These are phyloP conservation scores for Bombus superbus DNA, from an alignment of 1,140 invertebrate genomes.

Conservation along the genomic window DNA sequence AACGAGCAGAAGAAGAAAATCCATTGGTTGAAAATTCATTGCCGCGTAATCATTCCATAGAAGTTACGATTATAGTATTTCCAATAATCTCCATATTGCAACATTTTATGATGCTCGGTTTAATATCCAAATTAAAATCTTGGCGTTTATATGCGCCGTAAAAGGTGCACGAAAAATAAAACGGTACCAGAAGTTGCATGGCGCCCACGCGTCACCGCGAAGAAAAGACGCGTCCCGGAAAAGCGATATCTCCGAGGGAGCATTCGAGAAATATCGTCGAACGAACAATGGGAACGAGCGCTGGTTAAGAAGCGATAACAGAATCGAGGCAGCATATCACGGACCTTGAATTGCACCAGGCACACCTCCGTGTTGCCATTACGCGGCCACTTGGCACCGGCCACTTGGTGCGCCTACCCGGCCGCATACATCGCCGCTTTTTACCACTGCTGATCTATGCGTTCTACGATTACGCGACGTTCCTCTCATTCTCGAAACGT, in stretches of 20 bases:
- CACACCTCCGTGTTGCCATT: conserved; percentile 64
- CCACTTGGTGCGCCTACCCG: conserved; percentile 6
- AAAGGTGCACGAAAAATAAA: not conserved
- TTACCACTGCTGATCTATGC: conserved; percentile 41
- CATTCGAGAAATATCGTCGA: conserved; percentile 59
- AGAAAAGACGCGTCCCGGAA: conserved; percentile 52
- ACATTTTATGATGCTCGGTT: not conserved
- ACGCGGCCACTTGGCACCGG: conserved; percentile 60
- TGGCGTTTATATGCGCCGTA: not conserved
- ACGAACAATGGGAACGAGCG: conserved; percentile 62
- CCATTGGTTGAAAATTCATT: too few relatives aligned
- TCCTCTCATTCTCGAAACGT: conserved; percentile 50
- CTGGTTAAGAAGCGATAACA: conserved; percentile 64
- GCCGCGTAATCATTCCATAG: too few relatives aligned
- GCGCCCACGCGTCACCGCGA: not conserved
- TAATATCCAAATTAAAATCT: not conserved
- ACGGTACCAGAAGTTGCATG: not conserved
- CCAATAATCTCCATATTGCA: too few relatives aligned
- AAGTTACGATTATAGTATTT: too few relatives aligned
- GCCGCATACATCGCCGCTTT: conserved; percentile 33
- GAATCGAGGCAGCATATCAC: conserved; percentile 64
- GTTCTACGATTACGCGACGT: conserved; percentile 54
- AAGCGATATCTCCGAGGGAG: conserved; percentile 53
- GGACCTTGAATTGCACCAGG: conserved; percentile 62
- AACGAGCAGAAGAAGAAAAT: too few relatives aligned